Evolutionary conservation across 2,113 vertebrate species (phyloP).

Genomic region (Sitta europaea): DNA sequence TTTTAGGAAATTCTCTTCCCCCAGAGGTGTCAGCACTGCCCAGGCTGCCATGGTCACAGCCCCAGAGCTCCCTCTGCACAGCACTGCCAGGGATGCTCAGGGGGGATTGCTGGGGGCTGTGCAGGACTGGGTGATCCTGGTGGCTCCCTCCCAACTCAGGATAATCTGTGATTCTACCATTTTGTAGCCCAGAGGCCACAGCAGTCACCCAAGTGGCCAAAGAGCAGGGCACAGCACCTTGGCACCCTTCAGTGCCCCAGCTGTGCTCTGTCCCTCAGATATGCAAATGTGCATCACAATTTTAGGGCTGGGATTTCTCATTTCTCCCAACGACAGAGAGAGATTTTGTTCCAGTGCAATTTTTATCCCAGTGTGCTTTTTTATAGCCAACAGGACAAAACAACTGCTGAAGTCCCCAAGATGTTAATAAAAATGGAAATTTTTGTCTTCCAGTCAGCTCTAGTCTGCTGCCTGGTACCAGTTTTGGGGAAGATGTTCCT

Average conservation of each 20-base stretch:
- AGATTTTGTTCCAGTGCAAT: neutral
- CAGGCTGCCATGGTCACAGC: neutral
- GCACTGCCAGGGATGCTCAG: accelerated
- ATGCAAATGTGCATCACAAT: neutral
- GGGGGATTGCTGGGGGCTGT: neutral
- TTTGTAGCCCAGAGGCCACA: neutral
- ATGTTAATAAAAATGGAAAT: neutral
- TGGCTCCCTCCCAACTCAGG: neutral
- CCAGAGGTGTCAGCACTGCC: neutral
- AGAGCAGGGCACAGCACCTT: neutral
- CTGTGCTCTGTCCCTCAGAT: neutral
- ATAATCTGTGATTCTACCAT: neutral
- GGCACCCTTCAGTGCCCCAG: neutral
- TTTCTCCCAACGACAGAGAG: neutral
- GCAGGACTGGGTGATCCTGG: neutral
- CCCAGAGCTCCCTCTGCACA: neutral
- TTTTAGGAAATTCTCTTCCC: neutral
- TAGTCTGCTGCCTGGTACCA: neutral
- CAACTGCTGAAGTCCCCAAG: neutral
- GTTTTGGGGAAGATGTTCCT: neutral
- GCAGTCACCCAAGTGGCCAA: neutral
- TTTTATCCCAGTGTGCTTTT: neutral
- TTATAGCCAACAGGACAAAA: neutral
- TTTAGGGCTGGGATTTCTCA: neutral
- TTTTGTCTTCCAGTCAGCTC: neutral